phyloP scores from a whole-genome alignment of 2,797 vertebrate genomes.

The Microcaecilia unicolor region DNA sequence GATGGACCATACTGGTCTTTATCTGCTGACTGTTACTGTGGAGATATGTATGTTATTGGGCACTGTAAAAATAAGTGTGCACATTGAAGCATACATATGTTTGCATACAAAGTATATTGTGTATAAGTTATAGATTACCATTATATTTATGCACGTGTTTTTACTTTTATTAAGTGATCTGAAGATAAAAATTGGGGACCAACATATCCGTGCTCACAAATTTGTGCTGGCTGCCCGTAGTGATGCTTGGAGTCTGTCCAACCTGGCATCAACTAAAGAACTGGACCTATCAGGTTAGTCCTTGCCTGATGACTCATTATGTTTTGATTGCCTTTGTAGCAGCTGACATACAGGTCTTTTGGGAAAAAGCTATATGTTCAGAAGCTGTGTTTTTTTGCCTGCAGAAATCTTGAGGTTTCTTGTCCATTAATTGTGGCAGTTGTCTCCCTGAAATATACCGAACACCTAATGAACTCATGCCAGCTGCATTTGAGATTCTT shows the following conservation, averaged over 20 bases:
- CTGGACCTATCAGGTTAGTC: slow-evolving; percentile 88
- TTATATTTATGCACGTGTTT: not conserved
- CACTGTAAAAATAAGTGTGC: no score
- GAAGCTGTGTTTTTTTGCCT: not conserved
- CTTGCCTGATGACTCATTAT: not conserved
- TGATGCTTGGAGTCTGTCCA: slow-evolving; percentile 84
- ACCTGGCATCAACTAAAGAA: slow-evolving; percentile 73
- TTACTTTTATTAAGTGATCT: slow-evolving; percentile 68
- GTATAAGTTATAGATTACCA: not conserved
- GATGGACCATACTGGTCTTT: no score
- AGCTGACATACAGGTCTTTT: not conserved
- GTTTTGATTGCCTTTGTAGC: not conserved
- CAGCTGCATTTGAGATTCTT: not conserved
- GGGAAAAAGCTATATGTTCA: not conserved
- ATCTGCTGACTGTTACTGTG: no score
- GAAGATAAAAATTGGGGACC: slow-evolving; percentile 79
- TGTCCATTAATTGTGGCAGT: not conserved
- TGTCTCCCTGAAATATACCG: not conserved
- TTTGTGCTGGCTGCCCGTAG: slow-evolving; percentile 94
- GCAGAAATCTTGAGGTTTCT: not conserved
- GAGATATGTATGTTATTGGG: no score
- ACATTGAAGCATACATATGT: no score
- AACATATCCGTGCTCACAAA: slow-evolving; percentile 77
- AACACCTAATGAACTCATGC: not conserved
- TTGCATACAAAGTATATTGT: rapidly evolving